A percentile compares a stretch with the other conserved stretches of the same genome.
phyloP scores from a whole-genome alignment of 2,888 invertebrate genomes.

The Antitype chi region DNA sequence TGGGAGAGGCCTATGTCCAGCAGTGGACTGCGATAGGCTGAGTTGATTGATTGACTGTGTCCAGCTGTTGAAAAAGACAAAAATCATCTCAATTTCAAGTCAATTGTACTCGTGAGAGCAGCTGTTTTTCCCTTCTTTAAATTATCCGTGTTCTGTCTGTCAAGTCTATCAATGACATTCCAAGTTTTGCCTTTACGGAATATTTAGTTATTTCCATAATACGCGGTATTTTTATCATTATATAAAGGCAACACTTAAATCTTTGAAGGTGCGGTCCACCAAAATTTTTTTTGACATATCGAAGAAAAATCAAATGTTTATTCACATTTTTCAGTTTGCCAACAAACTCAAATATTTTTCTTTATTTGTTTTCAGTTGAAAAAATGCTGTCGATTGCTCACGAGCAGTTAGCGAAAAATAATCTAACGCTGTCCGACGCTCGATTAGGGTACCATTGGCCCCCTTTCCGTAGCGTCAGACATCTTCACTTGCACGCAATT shows the following conservation, averaged over 20 bases:
- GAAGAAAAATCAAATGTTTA: neutral
- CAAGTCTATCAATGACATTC: neutral
- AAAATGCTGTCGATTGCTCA: conserved; percentile 91
- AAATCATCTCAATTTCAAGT: neutral
- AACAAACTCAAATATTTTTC: neutral
- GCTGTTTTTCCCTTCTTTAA: neutral
- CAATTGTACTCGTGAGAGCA: neutral
- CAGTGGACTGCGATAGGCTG: no score
- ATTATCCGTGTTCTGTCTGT: neutral
- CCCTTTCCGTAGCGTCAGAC: conserved; percentile 95
- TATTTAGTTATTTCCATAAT: neutral
- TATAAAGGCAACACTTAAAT: conserved; percentile 28
- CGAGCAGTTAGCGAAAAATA: conserved; percentile 86
- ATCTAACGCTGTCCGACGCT: conserved; percentile 83
- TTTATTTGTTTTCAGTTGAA: conserved; percentile 89
- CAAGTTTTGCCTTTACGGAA: neutral
- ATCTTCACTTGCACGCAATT: conserved; percentile 96
- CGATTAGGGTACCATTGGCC: conserved; percentile 96
- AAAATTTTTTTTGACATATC: neutral
- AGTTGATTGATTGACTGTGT: no score
- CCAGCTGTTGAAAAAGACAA: neutral
- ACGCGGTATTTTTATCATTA: neutral
- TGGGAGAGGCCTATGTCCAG: no score
- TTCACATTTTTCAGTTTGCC: conserved; percentile 9
- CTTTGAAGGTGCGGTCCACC: neutral